These are phyloP conservation scores for Steinernema feltiae DNA, from an alignment of 1,140 invertebrate genomes.

Conservation along the genomic window DNA sequence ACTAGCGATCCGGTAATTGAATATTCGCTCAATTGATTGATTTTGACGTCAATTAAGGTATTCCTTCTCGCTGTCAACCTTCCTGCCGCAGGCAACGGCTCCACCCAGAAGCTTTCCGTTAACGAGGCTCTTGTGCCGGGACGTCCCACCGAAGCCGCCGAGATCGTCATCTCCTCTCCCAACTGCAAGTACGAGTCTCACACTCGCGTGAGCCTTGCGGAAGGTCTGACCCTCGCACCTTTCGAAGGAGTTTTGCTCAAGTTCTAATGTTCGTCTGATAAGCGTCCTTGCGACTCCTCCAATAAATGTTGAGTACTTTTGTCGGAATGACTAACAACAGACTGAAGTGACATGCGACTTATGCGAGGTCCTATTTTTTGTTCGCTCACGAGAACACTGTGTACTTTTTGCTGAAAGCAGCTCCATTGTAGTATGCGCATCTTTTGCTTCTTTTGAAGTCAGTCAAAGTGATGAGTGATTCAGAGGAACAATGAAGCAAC, in stretches of 20 bases:
- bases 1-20: background rate
- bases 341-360: background rate
- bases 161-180: background rate
- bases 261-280: background rate
- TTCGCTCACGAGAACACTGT: background rate
- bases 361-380: background rate
- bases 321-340: background rate
- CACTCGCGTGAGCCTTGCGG: background rate
- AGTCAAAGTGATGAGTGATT: background rate
- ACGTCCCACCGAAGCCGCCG: background rate
- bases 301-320: background rate
- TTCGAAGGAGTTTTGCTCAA: slow-evolving; percentile 2
- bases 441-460: background rate
- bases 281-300: background rate
- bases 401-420: background rate
- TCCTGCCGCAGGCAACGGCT: background rate
- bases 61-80: background rate
- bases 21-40: background rate
- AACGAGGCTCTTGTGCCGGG: background rate
- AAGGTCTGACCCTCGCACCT: background rate
- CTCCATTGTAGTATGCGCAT: background rate
- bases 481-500: too few relatives aligned
- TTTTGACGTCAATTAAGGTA: background rate
- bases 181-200: background rate
- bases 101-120: background rate